Conservation (phyloP, 2,888 invertebrate genomes). For the Oxystoma pomonae region DNA sequence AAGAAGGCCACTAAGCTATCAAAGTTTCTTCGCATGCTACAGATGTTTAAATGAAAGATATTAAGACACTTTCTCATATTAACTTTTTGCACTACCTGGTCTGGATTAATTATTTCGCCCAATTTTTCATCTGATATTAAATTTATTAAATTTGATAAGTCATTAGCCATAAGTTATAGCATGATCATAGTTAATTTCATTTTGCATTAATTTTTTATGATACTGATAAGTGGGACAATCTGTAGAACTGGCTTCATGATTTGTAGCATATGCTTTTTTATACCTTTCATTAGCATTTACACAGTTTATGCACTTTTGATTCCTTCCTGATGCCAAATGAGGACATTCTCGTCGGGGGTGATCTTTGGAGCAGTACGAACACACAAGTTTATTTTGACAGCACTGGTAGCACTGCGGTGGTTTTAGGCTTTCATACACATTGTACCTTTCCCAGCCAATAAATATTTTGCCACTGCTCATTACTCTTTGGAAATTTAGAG, state of each 20-base stretch:
- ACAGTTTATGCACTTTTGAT: neutral
- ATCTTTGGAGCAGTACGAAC: neutral
- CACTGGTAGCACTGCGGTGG: neutral
- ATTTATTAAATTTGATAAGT: neutral
- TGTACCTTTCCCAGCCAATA: neutral
- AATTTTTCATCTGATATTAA: neutral
- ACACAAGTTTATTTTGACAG: neutral
- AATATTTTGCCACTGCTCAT: neutral
- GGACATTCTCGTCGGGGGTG: neutral
- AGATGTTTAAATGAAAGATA: neutral
- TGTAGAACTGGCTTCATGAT: neutral
- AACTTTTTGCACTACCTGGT: neutral
- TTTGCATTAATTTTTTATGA: neutral
- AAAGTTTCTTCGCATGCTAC: neutral
- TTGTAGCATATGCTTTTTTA: neutral
- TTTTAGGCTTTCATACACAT: neutral
- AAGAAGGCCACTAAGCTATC: neutral
- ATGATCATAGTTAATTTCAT: neutral
- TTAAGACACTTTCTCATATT: neutral
- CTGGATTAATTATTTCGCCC: neutral
- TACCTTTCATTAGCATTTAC: neutral
- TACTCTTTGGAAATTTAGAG: neutral
- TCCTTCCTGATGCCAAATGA: neutral
- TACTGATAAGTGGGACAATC: neutral
- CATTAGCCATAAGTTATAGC: neutral